These are phyloP conservation scores for Rugalucina vietnamica DNA, from an alignment of 2,888 invertebrate species.

Conservation along the genomic window DNA sequence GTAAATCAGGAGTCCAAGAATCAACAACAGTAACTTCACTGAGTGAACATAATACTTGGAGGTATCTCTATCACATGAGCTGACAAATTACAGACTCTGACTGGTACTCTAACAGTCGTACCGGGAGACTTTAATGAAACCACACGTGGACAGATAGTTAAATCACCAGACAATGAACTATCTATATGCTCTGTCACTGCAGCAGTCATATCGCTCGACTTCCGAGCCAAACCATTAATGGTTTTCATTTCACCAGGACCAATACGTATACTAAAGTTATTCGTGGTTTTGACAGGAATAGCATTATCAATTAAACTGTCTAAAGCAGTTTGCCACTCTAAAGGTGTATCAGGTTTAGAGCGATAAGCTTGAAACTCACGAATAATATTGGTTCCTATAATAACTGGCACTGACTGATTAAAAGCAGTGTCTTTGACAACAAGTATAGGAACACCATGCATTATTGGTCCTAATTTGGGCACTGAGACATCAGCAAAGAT, in stretches of 20 bases:
- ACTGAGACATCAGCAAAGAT: not conserved
- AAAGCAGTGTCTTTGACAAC: not conserved
- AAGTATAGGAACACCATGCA: no score
- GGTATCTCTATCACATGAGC: not conserved
- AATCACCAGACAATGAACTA: not conserved
- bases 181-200: not conserved
- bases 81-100: slow-evolving; percentile 32
- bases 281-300: not conserved
- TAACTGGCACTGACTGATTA: not conserved
- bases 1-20: not conserved
- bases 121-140: not conserved
- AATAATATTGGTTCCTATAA: not conserved
- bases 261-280: not conserved
- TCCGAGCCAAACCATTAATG: not conserved
- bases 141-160: not conserved
- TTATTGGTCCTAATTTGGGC: not conserved
- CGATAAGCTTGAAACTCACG: not conserved
- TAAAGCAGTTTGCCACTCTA: not conserved
- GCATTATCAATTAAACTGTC: not conserved
- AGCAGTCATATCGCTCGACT: not conserved
- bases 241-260: not conserved
- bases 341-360: not conserved
- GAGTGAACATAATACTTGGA: slow-evolving; percentile 20
- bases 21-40: slow-evolving; percentile 17
- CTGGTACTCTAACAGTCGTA: slow-evolving; percentile 13